Base-by-base conservation (phyloP, 2,888 invertebrate species). In the Gari tellinella region DNA sequence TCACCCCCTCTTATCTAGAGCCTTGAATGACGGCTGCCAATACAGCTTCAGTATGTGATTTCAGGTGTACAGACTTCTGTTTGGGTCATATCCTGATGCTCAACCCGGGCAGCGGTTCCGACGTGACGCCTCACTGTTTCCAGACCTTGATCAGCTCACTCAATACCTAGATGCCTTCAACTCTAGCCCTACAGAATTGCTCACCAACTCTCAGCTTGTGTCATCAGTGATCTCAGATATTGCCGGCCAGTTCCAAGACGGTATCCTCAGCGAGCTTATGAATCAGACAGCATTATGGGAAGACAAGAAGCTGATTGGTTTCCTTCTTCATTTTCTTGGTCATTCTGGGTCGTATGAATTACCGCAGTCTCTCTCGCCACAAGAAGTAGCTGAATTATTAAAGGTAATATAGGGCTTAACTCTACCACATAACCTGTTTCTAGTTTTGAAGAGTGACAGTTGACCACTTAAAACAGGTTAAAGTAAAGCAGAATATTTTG, bases 11-110 rank as follows among this genome's bases (percentile, higher is more conserved):
- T n/a, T n/a, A n/a, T n/a, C n/a, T n/a, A n/a, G n/a, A n/a, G n/a
- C n/a, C n/a, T n/a, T n/a, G n/a, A n/a, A n/a, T n/a, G n/a, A n/a
- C n/a, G n/a, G n/a, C n/a, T n/a, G n/a, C n/a, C n/a, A n/a, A n/a
- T n/a, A n/a, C n/a, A n/a, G n/a, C n/a, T n/a, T n/a, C n/a, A n/a
- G n/a, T n/a, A n/a, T 31, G 25, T 38, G n/a, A 19, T 64, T 70
- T 17, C 83, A 89, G 89, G 72, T 89, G 8, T 87, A 88, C 64
- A 74, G 69, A 40, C 73, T 85, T 37, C 46, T 89, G 21, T 86
- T 89, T 78, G 88, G 86, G 12, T 82, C 81, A 2, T 80, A 80
- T 55, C 69, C 64, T 21, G 49, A 64, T 12, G 41, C n/a, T 15
- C 31, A 38, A 15, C 57, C 14, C 10, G 21, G 19, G 14, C 31